These are phyloP conservation scores for Notamacropus eugenii DNA, from an alignment of 2,797 vertebrate species.

Conservation along the genomic window DNA sequence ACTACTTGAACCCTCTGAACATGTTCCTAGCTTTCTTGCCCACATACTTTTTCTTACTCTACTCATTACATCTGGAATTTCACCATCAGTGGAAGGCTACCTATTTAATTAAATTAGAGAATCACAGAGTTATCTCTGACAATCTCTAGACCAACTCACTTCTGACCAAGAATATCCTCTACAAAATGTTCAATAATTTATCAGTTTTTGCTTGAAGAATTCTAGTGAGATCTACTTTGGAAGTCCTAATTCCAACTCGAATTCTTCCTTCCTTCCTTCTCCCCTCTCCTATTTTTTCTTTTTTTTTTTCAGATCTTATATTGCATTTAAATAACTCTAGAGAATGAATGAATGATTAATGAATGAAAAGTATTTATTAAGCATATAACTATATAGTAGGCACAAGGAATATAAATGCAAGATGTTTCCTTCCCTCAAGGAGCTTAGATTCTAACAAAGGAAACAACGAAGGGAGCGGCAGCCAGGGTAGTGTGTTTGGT, in stretches of 20 bases:
- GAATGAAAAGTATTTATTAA: not conserved
- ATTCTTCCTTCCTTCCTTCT: not conserved
- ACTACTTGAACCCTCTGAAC: not conserved
- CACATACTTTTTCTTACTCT: not conserved
- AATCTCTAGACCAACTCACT: not conserved
- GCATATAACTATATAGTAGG: not conserved
- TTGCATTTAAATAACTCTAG: not conserved
- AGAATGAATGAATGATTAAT: not conserved
- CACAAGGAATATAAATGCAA: not conserved
- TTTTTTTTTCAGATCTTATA: not conserved
- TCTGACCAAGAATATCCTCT: not conserved
- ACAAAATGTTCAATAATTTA: not conserved
- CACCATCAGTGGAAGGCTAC: not conserved
- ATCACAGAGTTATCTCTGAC: not conserved
- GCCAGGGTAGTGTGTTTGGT: not conserved
- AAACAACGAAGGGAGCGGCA: not conserved
- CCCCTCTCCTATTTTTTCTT: not conserved
- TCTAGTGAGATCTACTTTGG: not conserved
- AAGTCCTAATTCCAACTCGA: not conserved
- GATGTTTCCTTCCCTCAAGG: not conserved
- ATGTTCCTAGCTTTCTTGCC: not conserved
- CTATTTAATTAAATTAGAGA: not conserved
- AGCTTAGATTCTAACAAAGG: not conserved
- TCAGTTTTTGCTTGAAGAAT: not conserved
- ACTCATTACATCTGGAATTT: not conserved